Percentiles rank a stretch among this genome's conserved stretches.
Evolutionary conservation across 2,888 invertebrate species (phyloP).

Genomic region (Sicus ferrugineus): DNA sequence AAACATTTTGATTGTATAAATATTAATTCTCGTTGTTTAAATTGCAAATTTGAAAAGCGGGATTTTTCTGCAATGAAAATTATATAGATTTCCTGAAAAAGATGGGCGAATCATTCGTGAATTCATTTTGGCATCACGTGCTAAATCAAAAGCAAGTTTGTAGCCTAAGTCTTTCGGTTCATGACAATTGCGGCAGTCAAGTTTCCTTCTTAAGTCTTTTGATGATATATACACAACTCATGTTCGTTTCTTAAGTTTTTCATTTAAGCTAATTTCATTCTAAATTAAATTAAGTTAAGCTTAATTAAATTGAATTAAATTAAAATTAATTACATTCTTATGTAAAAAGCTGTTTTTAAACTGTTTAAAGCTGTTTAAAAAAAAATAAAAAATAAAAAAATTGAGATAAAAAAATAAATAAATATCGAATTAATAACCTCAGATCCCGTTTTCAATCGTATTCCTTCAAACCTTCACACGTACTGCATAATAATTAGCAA

Average conservation of each 20-base stretch:
- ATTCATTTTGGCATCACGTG: background rate
- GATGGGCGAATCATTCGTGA: background rate
- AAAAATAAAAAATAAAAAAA: too few relatives aligned
- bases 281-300: background rate
- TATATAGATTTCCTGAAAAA: background rate
- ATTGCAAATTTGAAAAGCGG: background rate
- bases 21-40: background rate
- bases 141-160: background rate
- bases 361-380: background rate
- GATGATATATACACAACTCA: too few relatives aligned
- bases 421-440: too few relatives aligned
- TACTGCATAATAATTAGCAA: background rate
- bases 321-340: background rate
- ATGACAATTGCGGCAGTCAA: too few relatives aligned
- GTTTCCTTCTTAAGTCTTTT: too few relatives aligned
- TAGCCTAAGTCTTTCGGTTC: background rate
- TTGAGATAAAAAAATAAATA: too few relatives aligned
- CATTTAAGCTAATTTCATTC: background rate
- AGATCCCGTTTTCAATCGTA: background rate
- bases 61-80: background rate
- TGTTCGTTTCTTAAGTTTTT: too few relatives aligned
- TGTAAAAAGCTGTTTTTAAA: background rate
- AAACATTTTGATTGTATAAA: slow-evolving; percentile 8
- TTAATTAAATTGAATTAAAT: background rate
- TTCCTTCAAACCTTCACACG: background rate